Conservation (phyloP, 2,797 vertebrate genomes). For the Gobio occitaniae region DNA sequence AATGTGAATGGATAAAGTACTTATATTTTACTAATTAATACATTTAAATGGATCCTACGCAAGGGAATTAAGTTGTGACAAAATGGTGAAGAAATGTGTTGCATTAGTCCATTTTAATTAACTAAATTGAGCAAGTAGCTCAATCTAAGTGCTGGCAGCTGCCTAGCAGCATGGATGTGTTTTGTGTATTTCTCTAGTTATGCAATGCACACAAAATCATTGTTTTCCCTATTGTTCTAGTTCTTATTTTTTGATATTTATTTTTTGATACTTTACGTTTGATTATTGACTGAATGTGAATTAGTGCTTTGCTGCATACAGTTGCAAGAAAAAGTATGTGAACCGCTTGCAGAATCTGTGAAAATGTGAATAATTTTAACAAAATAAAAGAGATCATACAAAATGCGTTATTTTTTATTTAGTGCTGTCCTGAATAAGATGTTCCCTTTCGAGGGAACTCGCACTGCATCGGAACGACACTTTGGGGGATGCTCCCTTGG, state of each 20-base stretch:
- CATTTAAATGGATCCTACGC: background rate
- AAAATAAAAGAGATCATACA: too few species aligned
- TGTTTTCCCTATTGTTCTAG: background rate
- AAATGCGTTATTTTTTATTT: too few species aligned
- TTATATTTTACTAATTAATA: background rate
- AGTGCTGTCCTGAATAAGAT: too few species aligned
- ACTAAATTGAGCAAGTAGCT: background rate
- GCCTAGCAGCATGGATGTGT: background rate
- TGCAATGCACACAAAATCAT: background rate
- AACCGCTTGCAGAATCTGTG: too few species aligned
- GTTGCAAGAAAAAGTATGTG: too few species aligned
- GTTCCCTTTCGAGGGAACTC: too few species aligned
- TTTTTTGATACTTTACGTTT: background rate
- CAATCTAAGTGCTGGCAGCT: background rate
- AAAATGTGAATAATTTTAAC: too few species aligned
- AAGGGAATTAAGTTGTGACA: background rate
- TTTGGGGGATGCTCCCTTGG: too few species aligned
- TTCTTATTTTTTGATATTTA: background rate
- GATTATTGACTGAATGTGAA: slow-evolving; percentile 10
- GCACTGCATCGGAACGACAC: too few species aligned
- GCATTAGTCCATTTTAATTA: slow-evolving; percentile 10
- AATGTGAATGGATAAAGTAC: background rate
- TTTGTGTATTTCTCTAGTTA: slow-evolving; percentile 1
- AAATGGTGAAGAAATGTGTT: slow-evolving; percentile 5
- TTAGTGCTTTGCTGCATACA: background rate